Evolutionary conservation across 1,140 invertebrate genomes (phyloP).

Genomic region (Mercenaria mercenaria): DNA sequence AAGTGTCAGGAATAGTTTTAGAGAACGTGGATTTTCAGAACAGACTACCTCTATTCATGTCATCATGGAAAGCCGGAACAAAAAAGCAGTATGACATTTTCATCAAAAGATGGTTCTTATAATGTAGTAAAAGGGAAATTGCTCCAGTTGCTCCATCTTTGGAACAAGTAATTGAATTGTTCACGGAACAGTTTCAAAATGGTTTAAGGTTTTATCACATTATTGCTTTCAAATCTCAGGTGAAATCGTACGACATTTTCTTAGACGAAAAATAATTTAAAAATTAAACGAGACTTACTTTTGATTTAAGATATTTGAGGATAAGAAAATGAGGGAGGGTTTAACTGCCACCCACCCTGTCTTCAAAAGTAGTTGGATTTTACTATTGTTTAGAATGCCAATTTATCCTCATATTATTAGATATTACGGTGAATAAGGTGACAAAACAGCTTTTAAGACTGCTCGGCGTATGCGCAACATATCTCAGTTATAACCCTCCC

Average conservation of each 20-base stretch:
- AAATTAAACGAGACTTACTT: too few relatives aligned
- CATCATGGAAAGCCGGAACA: conserved; percentile 45
- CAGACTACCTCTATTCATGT: conserved; percentile 39
- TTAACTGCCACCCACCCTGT: not conserved
- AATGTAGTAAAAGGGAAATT: conserved; percentile 37
- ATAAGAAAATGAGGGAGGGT: not conserved
- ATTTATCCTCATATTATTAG: too few relatives aligned
- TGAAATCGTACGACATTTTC: not conserved
- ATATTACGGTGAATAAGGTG: too few relatives aligned
- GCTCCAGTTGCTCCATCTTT: not conserved
- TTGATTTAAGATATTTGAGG: too few relatives aligned
- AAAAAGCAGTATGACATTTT: conserved; percentile 51
- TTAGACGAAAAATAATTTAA: too few relatives aligned
- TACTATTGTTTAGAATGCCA: too few relatives aligned
- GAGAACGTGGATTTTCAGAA: conserved; percentile 47
- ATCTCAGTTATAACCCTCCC: too few relatives aligned
- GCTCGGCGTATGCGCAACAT: too few relatives aligned
- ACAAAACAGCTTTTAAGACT: too few relatives aligned
- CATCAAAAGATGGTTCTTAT: conserved; percentile 42
- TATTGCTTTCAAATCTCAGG: not conserved
- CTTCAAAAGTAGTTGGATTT: not conserved
- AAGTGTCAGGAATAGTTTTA: conserved; percentile 34
- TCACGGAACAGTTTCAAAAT: conserved; percentile 39
- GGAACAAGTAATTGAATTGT: conserved; percentile 52
- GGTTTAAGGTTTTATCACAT: conserved; percentile 14